A percentile compares a stretch with the other conserved stretches of the same genome.
Evolutionary conservation across 2,113 vertebrate genomes (phyloP).

Genomic region (Illadopsis cleaveri): DNA sequence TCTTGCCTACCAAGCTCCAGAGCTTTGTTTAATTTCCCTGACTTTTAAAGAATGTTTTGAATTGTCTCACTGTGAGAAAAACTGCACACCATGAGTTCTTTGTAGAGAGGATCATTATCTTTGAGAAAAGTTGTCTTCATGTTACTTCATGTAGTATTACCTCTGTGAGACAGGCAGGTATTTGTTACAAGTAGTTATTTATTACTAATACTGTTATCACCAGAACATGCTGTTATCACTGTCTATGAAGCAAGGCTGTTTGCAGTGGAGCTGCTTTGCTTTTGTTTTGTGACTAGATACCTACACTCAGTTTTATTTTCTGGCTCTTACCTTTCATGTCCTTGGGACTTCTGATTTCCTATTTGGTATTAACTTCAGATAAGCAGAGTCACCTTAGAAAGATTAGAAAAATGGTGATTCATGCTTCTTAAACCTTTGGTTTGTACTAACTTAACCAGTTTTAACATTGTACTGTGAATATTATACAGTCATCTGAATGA

Average conservation of each 20-base stretch:
- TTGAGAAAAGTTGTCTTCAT: background rate
- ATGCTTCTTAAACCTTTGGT: background rate
- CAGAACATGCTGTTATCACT: background rate
- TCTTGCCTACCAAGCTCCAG: background rate
- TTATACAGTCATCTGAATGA: background rate
- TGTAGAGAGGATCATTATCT: background rate
- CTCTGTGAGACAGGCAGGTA: background rate
- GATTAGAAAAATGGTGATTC: background rate
- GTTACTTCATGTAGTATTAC: background rate
- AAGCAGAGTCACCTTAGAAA: background rate
- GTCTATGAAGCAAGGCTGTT: background rate
- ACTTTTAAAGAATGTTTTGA: background rate
- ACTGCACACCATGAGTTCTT: background rate
- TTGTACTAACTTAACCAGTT: background rate
- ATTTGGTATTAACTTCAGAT: background rate
- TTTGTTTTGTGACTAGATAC: background rate
- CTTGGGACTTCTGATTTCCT: background rate
- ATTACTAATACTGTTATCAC: background rate
- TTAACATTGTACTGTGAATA: background rate
- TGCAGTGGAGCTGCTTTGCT: background rate
- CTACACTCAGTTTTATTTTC: background rate
- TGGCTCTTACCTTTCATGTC: background rate
- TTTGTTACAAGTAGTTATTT: background rate
- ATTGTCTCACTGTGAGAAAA: background rate
- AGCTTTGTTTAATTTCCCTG: background rate